Conservation (phyloP, 2,113 vertebrate species). For the Laterallus jamaicensis region DNA sequence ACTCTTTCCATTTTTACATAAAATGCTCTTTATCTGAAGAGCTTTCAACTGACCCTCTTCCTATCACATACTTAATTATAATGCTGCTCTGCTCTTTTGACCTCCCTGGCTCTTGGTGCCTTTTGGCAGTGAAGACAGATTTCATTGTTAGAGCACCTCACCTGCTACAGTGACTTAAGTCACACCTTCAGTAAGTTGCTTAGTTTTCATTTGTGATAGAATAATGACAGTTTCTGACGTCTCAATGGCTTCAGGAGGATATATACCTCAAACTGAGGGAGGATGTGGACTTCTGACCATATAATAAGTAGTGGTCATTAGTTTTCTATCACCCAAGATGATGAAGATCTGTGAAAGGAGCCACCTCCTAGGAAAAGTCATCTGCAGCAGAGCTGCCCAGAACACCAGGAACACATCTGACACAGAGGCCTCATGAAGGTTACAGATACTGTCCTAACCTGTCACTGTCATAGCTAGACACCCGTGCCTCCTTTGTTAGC, state of each 20-base stretch:
- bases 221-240: neutral
- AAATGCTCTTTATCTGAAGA: neutral
- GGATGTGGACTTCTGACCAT: neutral
- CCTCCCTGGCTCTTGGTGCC: neutral
- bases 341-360: neutral
- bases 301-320: neutral
- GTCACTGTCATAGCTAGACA: accelerated
- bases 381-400: neutral
- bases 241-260: neutral
- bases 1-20: neutral
- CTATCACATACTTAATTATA: neutral
- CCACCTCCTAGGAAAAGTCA: neutral
- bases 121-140: neutral
- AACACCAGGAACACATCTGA: neutral
- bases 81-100: neutral
- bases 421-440: neutral
- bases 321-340: neutral
- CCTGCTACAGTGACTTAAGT: neutral
- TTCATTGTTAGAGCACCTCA: neutral
- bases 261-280: neutral
- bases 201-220: neutral
- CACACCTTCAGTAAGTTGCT: neutral
- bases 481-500: neutral
- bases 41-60: neutral
- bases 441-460: neutral